Conservation (phyloP, 2,888 invertebrate species). For the Cremastobaeus sp. region DNA sequence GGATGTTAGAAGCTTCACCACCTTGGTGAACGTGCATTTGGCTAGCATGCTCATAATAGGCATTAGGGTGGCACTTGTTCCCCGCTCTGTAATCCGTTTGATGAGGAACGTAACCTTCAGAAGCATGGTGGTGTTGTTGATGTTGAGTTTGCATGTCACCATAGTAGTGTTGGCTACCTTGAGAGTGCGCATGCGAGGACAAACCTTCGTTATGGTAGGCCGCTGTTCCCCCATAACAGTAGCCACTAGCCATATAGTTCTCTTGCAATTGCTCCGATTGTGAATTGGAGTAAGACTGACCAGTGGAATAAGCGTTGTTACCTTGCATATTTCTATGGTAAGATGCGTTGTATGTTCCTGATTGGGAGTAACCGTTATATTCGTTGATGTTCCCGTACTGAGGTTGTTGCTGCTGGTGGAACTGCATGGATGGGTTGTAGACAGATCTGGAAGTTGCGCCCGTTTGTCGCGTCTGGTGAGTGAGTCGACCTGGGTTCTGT, state of each 20-base stretch:
- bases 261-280: constrained; percentile 69
- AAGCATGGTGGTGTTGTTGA: constrained; percentile 76
- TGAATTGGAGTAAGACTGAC: constrained; percentile 63
- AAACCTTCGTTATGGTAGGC: constrained; percentile 70
- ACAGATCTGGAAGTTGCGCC: constrained; percentile 66
- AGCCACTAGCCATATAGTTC: constrained; percentile 71
- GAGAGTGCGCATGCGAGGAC: constrained; percentile 77
- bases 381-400: constrained; percentile 76
- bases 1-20: constrained; percentile 80
- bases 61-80: constrained; percentile 72
- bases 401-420: constrained; percentile 79
- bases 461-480: constrained; percentile 71
- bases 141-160: constrained; percentile 79
- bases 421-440: constrained; percentile 78
- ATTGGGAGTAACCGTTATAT: constrained; percentile 80
- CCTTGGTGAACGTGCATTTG: constrained; percentile 76
- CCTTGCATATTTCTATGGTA: constrained; percentile 73
- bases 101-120: constrained; percentile 71
- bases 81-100: constrained; percentile 71
- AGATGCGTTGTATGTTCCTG: constrained; percentile 78
- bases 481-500: constrained; percentile 68
- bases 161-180: constrained; percentile 79
- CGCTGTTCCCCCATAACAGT: constrained; percentile 70
- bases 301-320: constrained; percentile 61
- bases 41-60: constrained; percentile 73